A percentile compares a stretch with the other conserved stretches of the same genome.
Conservation (phyloP, 64 coral and sea anemone genomes). For the Acropora tenuis region DNA sequence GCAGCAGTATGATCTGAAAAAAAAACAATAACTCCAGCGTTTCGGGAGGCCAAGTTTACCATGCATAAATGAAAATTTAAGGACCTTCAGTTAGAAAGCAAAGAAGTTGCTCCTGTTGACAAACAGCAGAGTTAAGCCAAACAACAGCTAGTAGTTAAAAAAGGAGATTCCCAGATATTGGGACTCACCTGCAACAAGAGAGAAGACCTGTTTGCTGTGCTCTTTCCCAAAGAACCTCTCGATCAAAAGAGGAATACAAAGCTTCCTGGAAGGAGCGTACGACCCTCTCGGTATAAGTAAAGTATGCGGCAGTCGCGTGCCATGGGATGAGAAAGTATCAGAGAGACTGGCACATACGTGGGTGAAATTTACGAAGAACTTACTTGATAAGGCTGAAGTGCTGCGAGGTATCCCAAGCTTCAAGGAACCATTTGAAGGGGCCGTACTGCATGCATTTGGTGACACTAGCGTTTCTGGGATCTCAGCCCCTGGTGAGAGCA, state of each 20-base stretch:
- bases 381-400: too few relatives aligned
- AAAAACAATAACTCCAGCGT: neutral
- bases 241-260: conserved; percentile 22
- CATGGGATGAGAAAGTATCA: too few relatives aligned
- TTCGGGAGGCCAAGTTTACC: conserved; percentile 44
- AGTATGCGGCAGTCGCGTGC: too few relatives aligned
- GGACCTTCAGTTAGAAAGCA: conserved; percentile 17
- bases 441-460: too few relatives aligned
- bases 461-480: too few relatives aligned
- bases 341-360: too few relatives aligned
- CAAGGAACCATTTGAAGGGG: too few relatives aligned
- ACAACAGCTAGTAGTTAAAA: neutral
- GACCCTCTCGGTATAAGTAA: neutral
- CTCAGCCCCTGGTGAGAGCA: too few relatives aligned
- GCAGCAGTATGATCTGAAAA: neutral
- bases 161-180: conserved; percentile 36
- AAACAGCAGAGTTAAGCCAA: conserved; percentile 34
- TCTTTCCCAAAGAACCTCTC: conserved; percentile 1
- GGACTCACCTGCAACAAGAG: conserved; percentile 36
- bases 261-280: neutral
- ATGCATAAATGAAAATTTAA: conserved; percentile 38
- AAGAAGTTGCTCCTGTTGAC: neutral
- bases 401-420: too few relatives aligned
- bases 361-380: too few relatives aligned
- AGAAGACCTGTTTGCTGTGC: conserved; percentile 23